Evolutionary conservation across 2,888 invertebrate species (phyloP).

Genomic region (Mesorhabditis spiculigera): DNA sequence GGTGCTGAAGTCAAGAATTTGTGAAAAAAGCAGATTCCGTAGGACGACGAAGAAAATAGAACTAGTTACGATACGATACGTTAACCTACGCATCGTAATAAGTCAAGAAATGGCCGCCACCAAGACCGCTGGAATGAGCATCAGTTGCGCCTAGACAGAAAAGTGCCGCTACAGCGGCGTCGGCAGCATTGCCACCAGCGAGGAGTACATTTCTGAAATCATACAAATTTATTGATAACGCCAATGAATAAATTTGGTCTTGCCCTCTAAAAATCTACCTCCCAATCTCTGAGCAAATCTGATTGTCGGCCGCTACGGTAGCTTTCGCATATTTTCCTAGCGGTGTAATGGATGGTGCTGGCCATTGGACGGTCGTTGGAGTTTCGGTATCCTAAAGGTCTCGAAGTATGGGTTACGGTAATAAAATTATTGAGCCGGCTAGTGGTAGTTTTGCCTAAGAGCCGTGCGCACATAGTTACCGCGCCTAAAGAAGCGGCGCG

Average conservation of each 20-base stretch:
- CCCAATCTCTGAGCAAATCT: conserved; percentile 40
- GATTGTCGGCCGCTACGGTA: conserved; percentile 42
- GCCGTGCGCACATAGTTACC: too few species aligned
- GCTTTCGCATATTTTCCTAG: conserved; percentile 36
- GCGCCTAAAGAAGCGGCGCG: too few species aligned
- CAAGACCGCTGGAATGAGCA: conserved; percentile 79
- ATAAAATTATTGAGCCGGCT: too few species aligned
- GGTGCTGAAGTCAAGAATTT: too few species aligned
- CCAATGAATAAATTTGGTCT: not conserved
- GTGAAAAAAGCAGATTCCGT: too few species aligned
- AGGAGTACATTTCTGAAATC: conserved; percentile 68
- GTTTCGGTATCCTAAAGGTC: too few species aligned
- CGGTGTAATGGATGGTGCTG: conserved; percentile 9
- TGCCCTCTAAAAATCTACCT: conserved; percentile 29
- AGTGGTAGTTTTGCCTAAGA: too few species aligned
- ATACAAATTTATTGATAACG: not conserved
- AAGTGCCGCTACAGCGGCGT: conserved; percentile 78
- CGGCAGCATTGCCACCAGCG: conserved; percentile 70
- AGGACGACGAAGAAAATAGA: not conserved
- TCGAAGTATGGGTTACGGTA: too few species aligned
- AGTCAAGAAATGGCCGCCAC: conserved; percentile 81
- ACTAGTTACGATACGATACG: not conserved
- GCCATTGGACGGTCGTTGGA: conserved; percentile 6
- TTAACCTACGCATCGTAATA: conserved; percentile 67
- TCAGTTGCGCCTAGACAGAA: conserved; percentile 77